Base-by-base conservation (phyloP, 2,797 vertebrate genomes). In the Strix occidentalis region DNA sequence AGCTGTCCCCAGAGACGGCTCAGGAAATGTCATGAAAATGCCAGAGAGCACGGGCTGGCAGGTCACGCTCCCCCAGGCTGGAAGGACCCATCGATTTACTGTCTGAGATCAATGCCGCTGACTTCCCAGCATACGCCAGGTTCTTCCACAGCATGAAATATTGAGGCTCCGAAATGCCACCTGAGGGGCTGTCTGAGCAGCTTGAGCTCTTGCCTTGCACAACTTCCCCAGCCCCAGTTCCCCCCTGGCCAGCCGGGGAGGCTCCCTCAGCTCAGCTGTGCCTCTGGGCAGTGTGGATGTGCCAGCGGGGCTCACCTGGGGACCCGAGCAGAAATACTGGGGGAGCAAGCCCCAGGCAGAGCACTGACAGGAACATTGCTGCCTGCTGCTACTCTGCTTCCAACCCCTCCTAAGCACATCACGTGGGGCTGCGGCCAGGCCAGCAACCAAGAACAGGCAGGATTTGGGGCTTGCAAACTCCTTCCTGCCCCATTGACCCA, bases 1-100 rank as follows among this genome's bases (percentile, higher is more conserved):
- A 75, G 87, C 61, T 39, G 58, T 94, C 69, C 82, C 57, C 84
- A 92, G 79, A 58, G 66, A 29, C 5, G 0, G 48, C 74, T 90
- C 0, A 0, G 61, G 41, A 96, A 97, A 97, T 97, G 96, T 97
- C 97, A 96, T 0, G 6, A 64, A 96, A 97, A 95, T 96, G 91
- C 91, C 96, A 94, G 68, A 56, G 63, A 91, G 63, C 1, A 3
- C 5, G 8, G 51, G 66, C 70, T 64, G 82, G 71, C 87, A 31
- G 81, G 64, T 78, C 6, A 0, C 2, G 5, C 50, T 91, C 71
- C 80, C 81, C 54, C 0, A 0, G 83, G 84, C 79, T 86, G 78
- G 63, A 82, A 86, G 70, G 48, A 78, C 79, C 78, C 58, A 95
- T 95, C 0, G 54, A 95, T 96, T 86, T 82, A 9, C 84, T 65